These are phyloP conservation scores for Laupala kohalensis DNA, from an alignment of 1,140 invertebrate genomes.

Conservation along the genomic window DNA sequence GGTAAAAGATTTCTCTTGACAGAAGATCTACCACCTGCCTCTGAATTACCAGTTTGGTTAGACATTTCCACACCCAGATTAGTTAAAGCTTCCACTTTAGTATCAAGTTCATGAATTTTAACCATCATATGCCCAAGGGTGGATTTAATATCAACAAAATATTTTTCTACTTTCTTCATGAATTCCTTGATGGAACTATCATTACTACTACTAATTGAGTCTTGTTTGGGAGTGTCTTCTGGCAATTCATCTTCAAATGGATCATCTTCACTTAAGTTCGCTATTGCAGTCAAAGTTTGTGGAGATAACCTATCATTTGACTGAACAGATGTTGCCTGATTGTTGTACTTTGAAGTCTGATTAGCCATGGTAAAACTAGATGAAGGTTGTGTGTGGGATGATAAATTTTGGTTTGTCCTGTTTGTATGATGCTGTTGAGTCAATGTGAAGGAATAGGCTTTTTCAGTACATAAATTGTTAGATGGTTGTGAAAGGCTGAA, in stretches of 20 bases:
- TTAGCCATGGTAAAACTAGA: background rate
- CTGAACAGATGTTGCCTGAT: background rate
- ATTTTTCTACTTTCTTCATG: background rate
- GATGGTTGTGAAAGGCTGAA: too few relatives aligned
- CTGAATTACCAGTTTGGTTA: too few relatives aligned
- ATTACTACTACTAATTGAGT: background rate
- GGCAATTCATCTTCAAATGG: background rate
- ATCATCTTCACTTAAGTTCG: background rate
- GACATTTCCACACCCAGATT: background rate
- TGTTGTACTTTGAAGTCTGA: background rate
- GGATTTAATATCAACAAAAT: background rate
- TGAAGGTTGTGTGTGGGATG: background rate
- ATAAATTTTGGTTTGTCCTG: too few relatives aligned
- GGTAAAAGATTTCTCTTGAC: background rate
- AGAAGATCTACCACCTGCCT: background rate
- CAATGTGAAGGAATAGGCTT: background rate
- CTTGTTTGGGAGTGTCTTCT: background rate
- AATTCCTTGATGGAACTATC: background rate
- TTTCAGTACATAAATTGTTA: background rate
- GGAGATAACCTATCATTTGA: background rate
- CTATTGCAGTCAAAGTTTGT: background rate
- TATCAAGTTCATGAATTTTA: background rate
- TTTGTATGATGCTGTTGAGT: background rate
- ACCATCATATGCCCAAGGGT: background rate
- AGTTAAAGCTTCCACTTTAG: background rate